A percentile compares a stretch with the other conserved stretches of the same genome.
Evolutionary conservation across 64 coral and sea anemone species (phyloP).

Genomic region (Pachyseris speciosa): DNA sequence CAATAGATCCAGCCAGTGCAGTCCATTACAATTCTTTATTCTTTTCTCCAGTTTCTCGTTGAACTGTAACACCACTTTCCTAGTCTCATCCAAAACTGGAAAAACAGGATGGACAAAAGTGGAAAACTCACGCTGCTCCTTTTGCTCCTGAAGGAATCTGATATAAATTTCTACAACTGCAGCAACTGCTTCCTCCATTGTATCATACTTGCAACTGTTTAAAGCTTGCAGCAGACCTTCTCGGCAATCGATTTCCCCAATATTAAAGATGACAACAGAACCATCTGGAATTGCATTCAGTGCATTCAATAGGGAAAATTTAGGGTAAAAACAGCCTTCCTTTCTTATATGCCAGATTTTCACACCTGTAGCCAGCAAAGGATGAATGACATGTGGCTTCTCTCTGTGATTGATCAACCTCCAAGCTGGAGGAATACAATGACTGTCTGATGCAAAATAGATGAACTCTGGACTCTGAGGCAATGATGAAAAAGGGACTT

Average conservation of each 20-base stretch:
- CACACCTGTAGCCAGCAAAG: slow-evolving; percentile 57
- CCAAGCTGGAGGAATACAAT: slow-evolving; percentile 60
- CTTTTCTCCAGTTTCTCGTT: slow-evolving; percentile 44
- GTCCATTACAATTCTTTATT: slow-evolving; percentile 16
- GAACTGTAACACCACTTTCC: slow-evolving; percentile 39
- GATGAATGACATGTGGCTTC: slow-evolving; percentile 59
- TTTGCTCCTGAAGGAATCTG: slow-evolving; percentile 2
- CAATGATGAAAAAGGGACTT: slow-evolving; percentile 57
- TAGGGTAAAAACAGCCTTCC: slow-evolving; percentile 57
- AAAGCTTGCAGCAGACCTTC: slow-evolving; percentile 57
- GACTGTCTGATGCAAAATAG: slow-evolving; percentile 73
- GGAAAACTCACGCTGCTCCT: not conserved
- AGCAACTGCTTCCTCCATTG: slow-evolving; percentile 36
- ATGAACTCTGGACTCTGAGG: slow-evolving; percentile 40
- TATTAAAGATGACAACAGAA: slow-evolving; percentile 52
- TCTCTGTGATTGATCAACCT: slow-evolving; percentile 14
- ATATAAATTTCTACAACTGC: slow-evolving; percentile 49
- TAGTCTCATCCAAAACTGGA: slow-evolving; percentile 42
- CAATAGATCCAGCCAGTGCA: slow-evolving; percentile 65
- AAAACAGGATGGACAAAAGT: slow-evolving; percentile 66
- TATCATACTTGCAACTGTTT: slow-evolving; percentile 75
- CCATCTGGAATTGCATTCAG: slow-evolving; percentile 17
- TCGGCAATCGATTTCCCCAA: slow-evolving; percentile 74
- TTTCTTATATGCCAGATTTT: slow-evolving; percentile 71
- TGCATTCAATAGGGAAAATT: slow-evolving; percentile 51